Evolutionary conservation across 2,797 vertebrate species (phyloP).

Genomic region (Mormyrops boulengeri): DNA sequence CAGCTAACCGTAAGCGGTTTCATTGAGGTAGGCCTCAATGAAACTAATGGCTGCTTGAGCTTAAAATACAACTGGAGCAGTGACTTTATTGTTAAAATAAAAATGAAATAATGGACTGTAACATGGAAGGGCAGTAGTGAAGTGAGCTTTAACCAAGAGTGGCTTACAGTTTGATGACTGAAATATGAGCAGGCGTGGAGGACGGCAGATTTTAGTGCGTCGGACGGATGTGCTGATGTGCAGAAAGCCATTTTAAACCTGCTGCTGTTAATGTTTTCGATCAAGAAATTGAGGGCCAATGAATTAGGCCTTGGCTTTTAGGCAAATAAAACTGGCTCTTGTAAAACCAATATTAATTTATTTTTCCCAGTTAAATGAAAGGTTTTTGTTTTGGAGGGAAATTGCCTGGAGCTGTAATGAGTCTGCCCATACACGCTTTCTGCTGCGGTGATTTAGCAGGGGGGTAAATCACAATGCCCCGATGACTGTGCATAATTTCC

Average conservation of each 20-base stretch:
- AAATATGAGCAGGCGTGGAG: slow-evolving; percentile 45
- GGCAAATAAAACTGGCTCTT: slow-evolving; percentile 65
- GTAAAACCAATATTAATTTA: slow-evolving; percentile 70
- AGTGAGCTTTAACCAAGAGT: slow-evolving; percentile 50
- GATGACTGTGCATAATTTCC: slow-evolving; percentile 66
- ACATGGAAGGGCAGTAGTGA: neutral
- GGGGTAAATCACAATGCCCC: slow-evolving; percentile 66
- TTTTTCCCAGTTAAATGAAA: slow-evolving; percentile 65
- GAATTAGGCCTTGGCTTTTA: slow-evolving; percentile 57
- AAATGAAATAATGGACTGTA: neutral
- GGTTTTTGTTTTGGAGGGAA: slow-evolving; percentile 71
- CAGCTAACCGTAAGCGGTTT: neutral
- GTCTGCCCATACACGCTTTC: slow-evolving; percentile 55
- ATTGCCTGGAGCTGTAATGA: slow-evolving; percentile 70
- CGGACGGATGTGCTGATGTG: slow-evolving; percentile 41
- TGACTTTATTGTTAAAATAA: slow-evolving; percentile 7
- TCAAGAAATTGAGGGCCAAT: slow-evolving; percentile 51
- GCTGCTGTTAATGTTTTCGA: slow-evolving; percentile 56
- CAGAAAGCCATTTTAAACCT: slow-evolving; percentile 54
- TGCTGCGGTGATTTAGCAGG: slow-evolving; percentile 67
- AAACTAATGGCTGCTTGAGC: neutral
- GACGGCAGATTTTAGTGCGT: slow-evolving; percentile 46
- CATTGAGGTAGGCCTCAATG: neutral
- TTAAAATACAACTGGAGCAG: neutral
- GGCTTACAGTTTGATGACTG: slow-evolving; percentile 52